Percentiles rank a stretch among this genome's conserved stretches.
phyloP scores from a whole-genome alignment of 2,113 vertebrate genomes.

The Channa maculata region DNA sequence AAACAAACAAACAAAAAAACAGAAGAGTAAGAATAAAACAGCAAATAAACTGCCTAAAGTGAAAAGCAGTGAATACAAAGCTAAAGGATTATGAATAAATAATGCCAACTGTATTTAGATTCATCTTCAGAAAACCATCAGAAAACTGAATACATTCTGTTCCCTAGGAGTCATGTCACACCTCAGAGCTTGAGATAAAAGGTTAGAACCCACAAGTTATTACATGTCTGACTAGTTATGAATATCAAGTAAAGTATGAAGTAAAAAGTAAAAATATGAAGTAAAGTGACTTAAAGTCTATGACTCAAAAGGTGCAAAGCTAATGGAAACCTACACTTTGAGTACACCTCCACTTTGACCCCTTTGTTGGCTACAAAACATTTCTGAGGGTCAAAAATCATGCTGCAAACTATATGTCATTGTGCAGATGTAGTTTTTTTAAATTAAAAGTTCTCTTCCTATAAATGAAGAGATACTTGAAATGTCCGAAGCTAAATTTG shows the following conservation, averaged over 20 bases:
- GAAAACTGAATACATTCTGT: conserved; percentile 37
- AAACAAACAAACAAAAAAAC: too few species aligned
- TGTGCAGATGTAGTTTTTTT: not conserved
- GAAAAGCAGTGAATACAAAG: not conserved
- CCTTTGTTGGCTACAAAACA: not conserved
- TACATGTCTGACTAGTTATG: not conserved
- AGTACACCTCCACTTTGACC: not conserved
- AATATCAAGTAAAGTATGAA: not conserved
- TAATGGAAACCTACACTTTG: not conserved
- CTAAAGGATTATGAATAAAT: not conserved
- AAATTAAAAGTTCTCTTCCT: not conserved
- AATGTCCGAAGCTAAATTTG: not conserved
- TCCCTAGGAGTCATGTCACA: not conserved
- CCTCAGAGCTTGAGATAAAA: not conserved
- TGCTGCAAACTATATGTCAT: not conserved
- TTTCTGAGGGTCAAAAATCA: not conserved
- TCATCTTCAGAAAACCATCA: not conserved
- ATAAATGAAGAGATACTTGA: not conserved
- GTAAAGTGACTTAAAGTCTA: not conserved
- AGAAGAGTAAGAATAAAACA: too few species aligned
- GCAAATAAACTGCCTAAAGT: too few species aligned
- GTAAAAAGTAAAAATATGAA: too few species aligned
- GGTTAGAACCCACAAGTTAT: not conserved
- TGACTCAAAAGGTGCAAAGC: not conserved
- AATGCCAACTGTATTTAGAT: not conserved